A percentile compares a stretch with the other conserved stretches of the same genome.
Conservation (phyloP, 2,113 vertebrate genomes). For the Alligator sinensis region DNA sequence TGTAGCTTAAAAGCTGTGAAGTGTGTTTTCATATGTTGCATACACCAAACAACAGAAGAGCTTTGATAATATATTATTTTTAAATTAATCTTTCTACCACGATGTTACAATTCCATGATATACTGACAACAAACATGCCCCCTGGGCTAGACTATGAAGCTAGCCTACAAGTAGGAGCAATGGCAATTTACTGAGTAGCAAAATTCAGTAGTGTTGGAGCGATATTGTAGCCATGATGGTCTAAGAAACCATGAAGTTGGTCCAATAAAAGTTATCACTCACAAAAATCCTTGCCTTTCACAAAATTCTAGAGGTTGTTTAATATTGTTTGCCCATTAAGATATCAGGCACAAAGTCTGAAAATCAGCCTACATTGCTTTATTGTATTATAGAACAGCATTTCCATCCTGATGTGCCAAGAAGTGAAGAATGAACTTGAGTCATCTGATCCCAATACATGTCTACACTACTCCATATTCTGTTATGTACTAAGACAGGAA, state of each 20-base stretch:
- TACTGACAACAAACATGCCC: neutral
- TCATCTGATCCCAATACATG: neutral
- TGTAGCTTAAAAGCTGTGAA: neutral
- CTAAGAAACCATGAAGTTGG: too few species aligned
- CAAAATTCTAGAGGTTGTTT: too few species aligned
- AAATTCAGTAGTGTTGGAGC: neutral
- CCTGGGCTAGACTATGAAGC: neutral
- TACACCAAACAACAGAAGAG: neutral
- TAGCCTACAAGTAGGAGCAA: neutral
- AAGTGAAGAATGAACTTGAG: neutral
- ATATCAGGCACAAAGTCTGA: neutral
- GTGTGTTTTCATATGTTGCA: neutral
- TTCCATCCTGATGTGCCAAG: neutral
- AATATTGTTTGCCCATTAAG: neutral
- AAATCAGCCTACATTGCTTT: neutral
- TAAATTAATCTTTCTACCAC: neutral
- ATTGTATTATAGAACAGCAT: neutral
- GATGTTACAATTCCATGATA: neutral
- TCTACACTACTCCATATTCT: neutral
- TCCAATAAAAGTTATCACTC: too few species aligned
- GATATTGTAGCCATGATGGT: too few species aligned
- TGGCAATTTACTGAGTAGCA: neutral
- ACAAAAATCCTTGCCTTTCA: too few species aligned
- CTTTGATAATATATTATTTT: neutral
- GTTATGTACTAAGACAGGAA: slow-evolving; percentile 31